These are phyloP conservation scores for Spodoptera frugiperda DNA, from an alignment of 1,140 invertebrate species.

Conservation along the genomic window DNA sequence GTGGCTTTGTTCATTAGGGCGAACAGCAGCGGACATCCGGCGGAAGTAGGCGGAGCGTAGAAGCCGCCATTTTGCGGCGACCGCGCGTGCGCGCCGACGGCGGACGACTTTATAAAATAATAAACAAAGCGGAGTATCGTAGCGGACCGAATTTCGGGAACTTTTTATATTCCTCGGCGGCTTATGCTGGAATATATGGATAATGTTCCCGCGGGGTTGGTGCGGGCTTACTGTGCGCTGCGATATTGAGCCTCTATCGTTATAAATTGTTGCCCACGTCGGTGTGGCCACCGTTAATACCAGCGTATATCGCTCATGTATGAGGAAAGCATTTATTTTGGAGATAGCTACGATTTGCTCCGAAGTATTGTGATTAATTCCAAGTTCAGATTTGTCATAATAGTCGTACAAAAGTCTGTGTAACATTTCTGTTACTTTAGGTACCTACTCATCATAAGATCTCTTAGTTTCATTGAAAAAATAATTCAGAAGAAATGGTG, in stretches of 20 bases:
- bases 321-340: background rate
- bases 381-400: too few species aligned
- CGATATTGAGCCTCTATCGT: background rate
- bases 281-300: background rate
- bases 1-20: conserved; percentile 58
- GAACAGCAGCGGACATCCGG: conserved; percentile 68
- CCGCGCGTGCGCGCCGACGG: conserved; percentile 63
- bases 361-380: background rate
- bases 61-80: conserved; percentile 73
- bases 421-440: too few species aligned
- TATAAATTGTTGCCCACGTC: conserved; percentile 1
- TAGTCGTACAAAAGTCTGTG: too few species aligned
- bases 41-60: conserved; percentile 74
- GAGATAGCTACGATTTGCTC: background rate
- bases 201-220: background rate
- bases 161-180: conserved; percentile 30
- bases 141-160: conserved; percentile 11
- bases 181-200: conserved; percentile 27
- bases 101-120: conserved; percentile 48
- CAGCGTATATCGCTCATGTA: background rate
- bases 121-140: conserved; percentile 43
- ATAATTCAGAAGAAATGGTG: too few species aligned
- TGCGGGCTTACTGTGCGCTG: conserved; percentile 3
- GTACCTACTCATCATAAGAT: too few species aligned
- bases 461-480: too few species aligned